Conservation (phyloP, 30 jellyfish, hydroid and myxozoan species). For the Mastigias papua region DNA sequence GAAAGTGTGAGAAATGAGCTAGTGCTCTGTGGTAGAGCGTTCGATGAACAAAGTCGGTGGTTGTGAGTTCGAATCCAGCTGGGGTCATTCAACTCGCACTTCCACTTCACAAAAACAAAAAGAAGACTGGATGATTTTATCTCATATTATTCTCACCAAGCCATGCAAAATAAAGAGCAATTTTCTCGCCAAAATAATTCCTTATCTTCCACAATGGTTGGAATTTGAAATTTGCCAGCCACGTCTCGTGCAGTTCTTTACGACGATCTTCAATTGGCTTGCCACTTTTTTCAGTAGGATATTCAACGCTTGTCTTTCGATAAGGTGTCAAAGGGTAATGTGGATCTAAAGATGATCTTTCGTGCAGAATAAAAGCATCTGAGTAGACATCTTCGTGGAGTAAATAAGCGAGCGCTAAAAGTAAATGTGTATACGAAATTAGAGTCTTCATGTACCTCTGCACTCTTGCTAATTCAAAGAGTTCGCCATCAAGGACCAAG, state of each 20-base stretch:
- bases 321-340: constrained; percentile 44
- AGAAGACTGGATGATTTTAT: too few species aligned
- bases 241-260: constrained; percentile 79
- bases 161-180: constrained; percentile 96
- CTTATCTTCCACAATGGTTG: constrained; percentile 95
- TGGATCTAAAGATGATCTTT: constrained; percentile 82
- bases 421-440: not conserved
- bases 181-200: constrained; percentile 92
- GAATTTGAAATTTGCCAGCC: constrained; percentile 85
- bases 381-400: constrained; percentile 86
- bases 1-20: too few species aligned
- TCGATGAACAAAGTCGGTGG: too few species aligned
- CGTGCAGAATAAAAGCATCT: constrained; percentile 92
- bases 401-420: constrained; percentile 76
- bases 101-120: too few species aligned
- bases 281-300: constrained; percentile 19
- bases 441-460: too few species aligned
- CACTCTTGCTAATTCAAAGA: too few species aligned
- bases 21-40: too few species aligned
- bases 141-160: constrained; percentile 77
- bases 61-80: too few species aligned
- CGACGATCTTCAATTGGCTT: constrained; percentile 62
- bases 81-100: too few species aligned
- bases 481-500: not conserved
- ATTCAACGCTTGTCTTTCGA: constrained; percentile 14